Evolutionary conservation across 2,888 invertebrate species (phyloP), one percentile per base, ranked within the genome.

Genomic region (Troides oblongomaculatus): DNA sequence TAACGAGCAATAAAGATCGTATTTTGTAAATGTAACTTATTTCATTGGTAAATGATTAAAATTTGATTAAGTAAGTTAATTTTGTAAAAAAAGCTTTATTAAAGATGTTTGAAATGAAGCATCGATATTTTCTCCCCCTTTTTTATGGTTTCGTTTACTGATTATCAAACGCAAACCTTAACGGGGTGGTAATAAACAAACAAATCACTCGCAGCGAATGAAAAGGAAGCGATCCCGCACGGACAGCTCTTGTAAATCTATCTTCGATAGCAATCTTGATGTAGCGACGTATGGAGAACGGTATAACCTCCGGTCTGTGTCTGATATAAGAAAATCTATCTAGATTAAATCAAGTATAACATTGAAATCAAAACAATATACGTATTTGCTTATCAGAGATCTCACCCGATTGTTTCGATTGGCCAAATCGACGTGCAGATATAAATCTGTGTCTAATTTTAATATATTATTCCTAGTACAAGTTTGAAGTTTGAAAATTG

Each of bases 231-330:
- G 79, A 82, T 84, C 82, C 83, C 82, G 80, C 83, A 83, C 76
- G 75, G 89, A 90, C 87, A 85, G 84, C 83, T 85, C 92, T 91
- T 92, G 92, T 93, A 93, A 93, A 93, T 93, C 89, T 87, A 86
- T 85, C 86, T 86, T 81, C 77, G 93, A 93, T 93, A 90, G 88
- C 84, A 81, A 93, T 93, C 93, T 93, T 92, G 92, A 92, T 90
- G 86, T 90, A 90, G 88, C 87, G 84, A 90, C 92, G 92, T 89
- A 93, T 92, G 93, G 90, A 88, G 90, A 93, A 90, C 89, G 86
- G 87, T 88, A 88, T 84, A 84, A 82, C 84, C 81, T 80, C 80
- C 77, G 78, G 72, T 69, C 76, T 79, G 78, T 77, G 83, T 89
- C 90, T 89, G 89, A 89, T 90, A 90, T 90, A 90, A 87, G 88